Base-by-base conservation (phyloP, 2,888 invertebrate genomes). In the Syrphus vitripennis region DNA sequence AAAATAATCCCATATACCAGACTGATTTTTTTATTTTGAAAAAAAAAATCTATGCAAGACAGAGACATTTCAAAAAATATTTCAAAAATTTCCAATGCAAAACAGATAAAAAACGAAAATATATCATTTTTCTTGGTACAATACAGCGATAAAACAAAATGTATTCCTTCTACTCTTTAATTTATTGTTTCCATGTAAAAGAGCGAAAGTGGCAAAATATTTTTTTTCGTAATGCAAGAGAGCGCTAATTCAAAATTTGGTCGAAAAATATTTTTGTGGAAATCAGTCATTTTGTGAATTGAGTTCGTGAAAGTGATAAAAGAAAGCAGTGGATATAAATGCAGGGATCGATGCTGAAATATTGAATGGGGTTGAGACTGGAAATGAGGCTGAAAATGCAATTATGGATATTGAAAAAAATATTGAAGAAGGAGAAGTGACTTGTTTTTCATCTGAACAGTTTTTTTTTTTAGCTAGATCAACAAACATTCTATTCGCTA, bases 101-200 rank as follows among this genome's bases (percentile, higher is more conserved):
- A 55, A 53, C 26, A 55, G 34, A 55, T 69, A 50, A 50, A 69
- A 55, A 70, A 53, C 12, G 40, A 53, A 55, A 40, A 37, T 40
- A 50, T 21, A 26, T 55, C 19, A 19, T 16, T 70, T 26, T 37
- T 29, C 40, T 26, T 53, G 14, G 34, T 70, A 40, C 55, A 55
- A 70, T 40, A 55, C 16, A 70, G 69, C 53, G 69, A 55, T 70
- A 55, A 70, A 70, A 10, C 26, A 26, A 70, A 70, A 55, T 70
- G 55, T 16, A 2, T 24, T 37, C 21, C 31, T n/a, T n/a, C 37
- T 50, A 1, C 19, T 69, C 50, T 69, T 42, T 50, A 4, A n/a
- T n/a, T n/a, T n/a, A n/a, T 34, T 29, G 12, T 34, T 21, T 67
- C 26, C 14, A 37, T 53, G 14, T 37, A 69, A 50, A 31, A 48